These are phyloP conservation scores for Hirtodrosophila alboralis DNA, from an alignment of 2,888 invertebrate genomes.

Conservation along the genomic window DNA sequence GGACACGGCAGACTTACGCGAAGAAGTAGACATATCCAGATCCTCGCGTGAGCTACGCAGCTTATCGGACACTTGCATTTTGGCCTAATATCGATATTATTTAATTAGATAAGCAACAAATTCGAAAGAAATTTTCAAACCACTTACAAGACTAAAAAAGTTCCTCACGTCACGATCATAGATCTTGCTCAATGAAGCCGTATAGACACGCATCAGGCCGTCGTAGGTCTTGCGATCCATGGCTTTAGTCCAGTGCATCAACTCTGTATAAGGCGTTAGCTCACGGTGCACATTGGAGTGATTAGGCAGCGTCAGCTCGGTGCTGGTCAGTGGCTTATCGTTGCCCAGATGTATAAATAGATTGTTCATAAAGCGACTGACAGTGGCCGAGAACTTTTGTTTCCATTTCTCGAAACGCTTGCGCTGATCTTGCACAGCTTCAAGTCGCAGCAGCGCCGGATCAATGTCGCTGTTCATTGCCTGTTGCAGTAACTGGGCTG, in stretches of 20 bases:
- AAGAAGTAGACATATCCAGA: slow-evolving; percentile 83
- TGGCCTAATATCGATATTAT: slow-evolving; percentile 69
- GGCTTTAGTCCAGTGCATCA: slow-evolving; percentile 96
- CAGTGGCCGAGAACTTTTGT: slow-evolving; percentile 91
- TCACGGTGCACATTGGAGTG: slow-evolving; percentile 93
- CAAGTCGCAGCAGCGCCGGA: slow-evolving; percentile 87
- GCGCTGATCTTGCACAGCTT: slow-evolving; percentile 92
- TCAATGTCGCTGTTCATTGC: slow-evolving; percentile 90
- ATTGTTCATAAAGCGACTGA: slow-evolving; percentile 96
- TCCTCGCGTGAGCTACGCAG: slow-evolving; percentile 84
- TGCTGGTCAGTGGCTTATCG: slow-evolving; percentile 84
- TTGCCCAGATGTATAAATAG: slow-evolving; percentile 96
- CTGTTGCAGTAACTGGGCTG: slow-evolving; percentile 89
- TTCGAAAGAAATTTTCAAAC: too few species aligned
- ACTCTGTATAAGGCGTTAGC: slow-evolving; percentile 92
- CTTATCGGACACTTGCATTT: slow-evolving; percentile 81
- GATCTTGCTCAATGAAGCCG: slow-evolving; percentile 91
- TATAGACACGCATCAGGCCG: slow-evolving; percentile 92
- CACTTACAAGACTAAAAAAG: slow-evolving; percentile 78
- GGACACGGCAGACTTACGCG: slow-evolving; percentile 82
- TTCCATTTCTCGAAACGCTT: slow-evolving; percentile 91
- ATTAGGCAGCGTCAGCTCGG: slow-evolving; percentile 89
- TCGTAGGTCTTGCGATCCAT: slow-evolving; percentile 93
- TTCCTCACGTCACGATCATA: slow-evolving; percentile 92
- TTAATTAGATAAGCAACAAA: too few species aligned